These are phyloP conservation scores for Dinoponera quadriceps DNA, from an alignment of 1,140 invertebrate genomes.

Conservation along the genomic window DNA sequence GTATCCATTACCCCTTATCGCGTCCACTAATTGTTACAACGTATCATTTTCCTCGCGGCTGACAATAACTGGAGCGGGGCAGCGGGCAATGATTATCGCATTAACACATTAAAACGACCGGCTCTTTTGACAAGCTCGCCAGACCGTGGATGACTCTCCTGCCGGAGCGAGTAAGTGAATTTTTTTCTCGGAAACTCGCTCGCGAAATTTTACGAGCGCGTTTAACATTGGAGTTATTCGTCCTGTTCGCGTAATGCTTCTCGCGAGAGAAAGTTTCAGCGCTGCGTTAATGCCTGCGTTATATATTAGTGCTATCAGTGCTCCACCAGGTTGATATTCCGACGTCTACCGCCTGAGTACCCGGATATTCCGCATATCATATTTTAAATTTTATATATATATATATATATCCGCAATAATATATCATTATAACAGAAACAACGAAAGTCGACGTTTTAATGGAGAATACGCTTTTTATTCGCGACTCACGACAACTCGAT, in stretches of 20 bases:
- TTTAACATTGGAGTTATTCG: conserved; percentile 25
- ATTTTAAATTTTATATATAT: too few species aligned
- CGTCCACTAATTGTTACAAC: conserved; percentile 19
- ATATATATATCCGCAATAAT: too few species aligned
- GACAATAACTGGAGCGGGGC: conserved; percentile 33
- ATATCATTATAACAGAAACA: too few species aligned
- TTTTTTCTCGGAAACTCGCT: not conserved
- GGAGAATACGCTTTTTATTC: too few species aligned
- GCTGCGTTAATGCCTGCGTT: not conserved
- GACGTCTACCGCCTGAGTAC: too few species aligned
- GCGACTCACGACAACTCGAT: too few species aligned
- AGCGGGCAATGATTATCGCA: conserved; percentile 3
- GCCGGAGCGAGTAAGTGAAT: not conserved
- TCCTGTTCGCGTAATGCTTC: conserved; percentile 1
- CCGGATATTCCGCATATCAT: too few species aligned
- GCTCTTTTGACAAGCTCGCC: not conserved
- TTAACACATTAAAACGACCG: not conserved
- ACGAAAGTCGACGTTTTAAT: too few species aligned
- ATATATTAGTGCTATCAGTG: too few species aligned
- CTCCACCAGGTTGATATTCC: too few species aligned
- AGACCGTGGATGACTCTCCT: not conserved
- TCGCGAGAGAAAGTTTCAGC: not conserved
- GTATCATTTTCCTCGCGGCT: conserved; percentile 5
- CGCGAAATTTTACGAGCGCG: not conserved
- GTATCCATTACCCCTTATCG: not conserved